These are phyloP conservation scores for Eristalis tenax DNA, from an alignment of 2,888 invertebrate species.

Conservation along the genomic window DNA sequence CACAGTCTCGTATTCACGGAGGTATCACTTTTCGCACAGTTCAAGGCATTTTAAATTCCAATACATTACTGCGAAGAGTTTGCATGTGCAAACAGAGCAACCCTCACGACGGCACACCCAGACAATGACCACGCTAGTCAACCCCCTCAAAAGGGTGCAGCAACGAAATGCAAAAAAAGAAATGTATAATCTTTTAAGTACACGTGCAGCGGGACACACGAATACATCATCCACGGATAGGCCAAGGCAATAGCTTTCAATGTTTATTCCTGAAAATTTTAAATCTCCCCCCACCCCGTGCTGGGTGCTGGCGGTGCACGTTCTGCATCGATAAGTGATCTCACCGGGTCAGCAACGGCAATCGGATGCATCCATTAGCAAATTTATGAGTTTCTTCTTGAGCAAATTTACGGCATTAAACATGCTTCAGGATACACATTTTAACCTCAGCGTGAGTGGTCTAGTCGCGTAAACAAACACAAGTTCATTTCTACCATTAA, in stretches of 20 bases:
- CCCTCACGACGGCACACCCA: slow-evolving; percentile 25
- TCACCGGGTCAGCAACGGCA: not conserved
- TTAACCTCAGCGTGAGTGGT: slow-evolving; percentile 45
- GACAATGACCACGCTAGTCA: not conserved
- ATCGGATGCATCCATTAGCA: slow-evolving; percentile 14
- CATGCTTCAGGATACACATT: slow-evolving; percentile 1
- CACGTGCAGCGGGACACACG: not conserved
- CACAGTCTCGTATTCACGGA: not conserved
- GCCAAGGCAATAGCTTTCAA: not conserved
- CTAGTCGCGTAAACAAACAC: slow-evolving; percentile 37
- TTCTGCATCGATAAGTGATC: not conserved
- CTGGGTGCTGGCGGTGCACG: not conserved
- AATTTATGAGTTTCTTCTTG: not conserved
- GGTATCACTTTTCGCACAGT: not conserved
- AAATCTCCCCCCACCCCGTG: not conserved
- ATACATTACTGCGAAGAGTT: not conserved
- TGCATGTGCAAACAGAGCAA: not conserved
- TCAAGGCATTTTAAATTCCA: slow-evolving; percentile 6
- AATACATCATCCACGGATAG: not conserved
- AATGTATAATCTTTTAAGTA: slow-evolving; percentile 4
- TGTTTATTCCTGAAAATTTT: slow-evolving; percentile 1
- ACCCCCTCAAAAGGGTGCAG: slow-evolving; percentile 43
- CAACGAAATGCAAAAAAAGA: slow-evolving; percentile 11
- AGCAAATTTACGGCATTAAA: slow-evolving; percentile 20
- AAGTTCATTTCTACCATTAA: slow-evolving; percentile 33